Evolutionary conservation across 2,888 invertebrate species (phyloP).

Genomic region (Oscheius myriophilus): DNA sequence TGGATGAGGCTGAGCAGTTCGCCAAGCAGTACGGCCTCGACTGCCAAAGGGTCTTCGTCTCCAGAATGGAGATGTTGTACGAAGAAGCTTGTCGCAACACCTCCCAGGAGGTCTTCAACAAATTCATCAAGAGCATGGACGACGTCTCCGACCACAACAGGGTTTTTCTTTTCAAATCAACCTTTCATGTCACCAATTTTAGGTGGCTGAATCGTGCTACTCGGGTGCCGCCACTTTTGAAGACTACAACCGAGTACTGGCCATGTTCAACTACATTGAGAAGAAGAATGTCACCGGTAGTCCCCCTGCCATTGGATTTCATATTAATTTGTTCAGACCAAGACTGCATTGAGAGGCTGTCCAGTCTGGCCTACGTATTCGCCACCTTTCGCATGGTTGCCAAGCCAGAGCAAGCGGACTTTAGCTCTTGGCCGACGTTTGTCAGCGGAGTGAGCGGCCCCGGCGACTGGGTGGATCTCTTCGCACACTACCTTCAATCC

Average conservation of each 20-base stretch:
- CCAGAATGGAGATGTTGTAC: slow-evolving; percentile 14
- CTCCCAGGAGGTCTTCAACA: slow-evolving; percentile 34
- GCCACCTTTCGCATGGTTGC: slow-evolving; percentile 41
- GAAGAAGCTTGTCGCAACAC: slow-evolving; percentile 21
- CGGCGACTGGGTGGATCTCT: slow-evolving; percentile 39
- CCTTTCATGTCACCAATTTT: background rate
- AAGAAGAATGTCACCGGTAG: slow-evolving; percentile 38
- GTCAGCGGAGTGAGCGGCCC: slow-evolving; percentile 41
- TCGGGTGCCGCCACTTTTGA: slow-evolving; percentile 32
- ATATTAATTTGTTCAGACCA: slow-evolving; percentile 29
- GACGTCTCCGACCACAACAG: slow-evolving; percentile 44
- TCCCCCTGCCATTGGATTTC: background rate
- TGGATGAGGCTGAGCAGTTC: slow-evolving; percentile 54
- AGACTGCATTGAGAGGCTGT: slow-evolving; percentile 34
- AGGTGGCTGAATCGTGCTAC: slow-evolving; percentile 43
- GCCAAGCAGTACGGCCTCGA: slow-evolving; percentile 47
- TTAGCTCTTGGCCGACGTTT: slow-evolving; percentile 36
- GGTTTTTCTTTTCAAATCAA: slow-evolving; percentile 20
- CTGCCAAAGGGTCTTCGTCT: slow-evolving; percentile 26
- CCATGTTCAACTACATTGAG: slow-evolving; percentile 37
- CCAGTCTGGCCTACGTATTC: slow-evolving; percentile 36
- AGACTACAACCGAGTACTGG: slow-evolving; percentile 38
- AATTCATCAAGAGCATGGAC: slow-evolving; percentile 39
- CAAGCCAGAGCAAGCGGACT: slow-evolving; percentile 29
- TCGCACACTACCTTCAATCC: slow-evolving; percentile 10